Base-by-base conservation (phyloP, 1,140 invertebrate species). In the Dreissena rostriformis region DNA sequence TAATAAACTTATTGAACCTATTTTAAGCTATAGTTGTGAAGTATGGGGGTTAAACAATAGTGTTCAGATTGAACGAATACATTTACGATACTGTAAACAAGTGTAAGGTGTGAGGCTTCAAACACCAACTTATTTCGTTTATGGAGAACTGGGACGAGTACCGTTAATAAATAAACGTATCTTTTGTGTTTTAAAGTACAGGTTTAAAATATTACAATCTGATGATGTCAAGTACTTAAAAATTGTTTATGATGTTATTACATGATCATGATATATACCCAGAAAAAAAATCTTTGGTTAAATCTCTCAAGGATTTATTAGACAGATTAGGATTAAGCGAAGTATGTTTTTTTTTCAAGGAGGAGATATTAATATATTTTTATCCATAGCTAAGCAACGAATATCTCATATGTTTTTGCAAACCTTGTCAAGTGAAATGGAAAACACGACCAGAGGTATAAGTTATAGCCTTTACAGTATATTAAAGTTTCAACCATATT, bases 1-100 rank as follows among this genome's bases (percentile, higher is more conserved):
- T 82, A 28, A 73, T 63, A 28, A 28, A 74, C 22, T 73, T 12
- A 52, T 73, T 63, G 52, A 8, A 57, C 79, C 79, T 55, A 55
- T 74, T 22, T 63, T 82, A 24, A 28, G 49, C 12, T 29, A 73
- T 39, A 39, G 39, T 39, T 39, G 22, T 73, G 68, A 82, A 24
- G 81, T 75, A 7, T 83, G 63, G 82, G 65, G 82, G 15, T 70
- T 77, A 15, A 39, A 53, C n/a, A 76, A 77, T 22, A 61, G 17
- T 68, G 29, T n/a, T 24, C 26, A 52, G 24, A 19, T 67, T n/a
- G 66, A 55, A 70, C 12, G 24, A n/a, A 24, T 77, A 19, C 65
- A 84, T 55, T 55, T 4, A 63, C 22, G 49, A 68, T 84, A 63
- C 53, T 68, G 19, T 22, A 68, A 68, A 53, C 51, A 77, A 68